phyloP scores from a whole-genome alignment of 1,140 invertebrate species.

The Drosophila albomicans region DNA sequence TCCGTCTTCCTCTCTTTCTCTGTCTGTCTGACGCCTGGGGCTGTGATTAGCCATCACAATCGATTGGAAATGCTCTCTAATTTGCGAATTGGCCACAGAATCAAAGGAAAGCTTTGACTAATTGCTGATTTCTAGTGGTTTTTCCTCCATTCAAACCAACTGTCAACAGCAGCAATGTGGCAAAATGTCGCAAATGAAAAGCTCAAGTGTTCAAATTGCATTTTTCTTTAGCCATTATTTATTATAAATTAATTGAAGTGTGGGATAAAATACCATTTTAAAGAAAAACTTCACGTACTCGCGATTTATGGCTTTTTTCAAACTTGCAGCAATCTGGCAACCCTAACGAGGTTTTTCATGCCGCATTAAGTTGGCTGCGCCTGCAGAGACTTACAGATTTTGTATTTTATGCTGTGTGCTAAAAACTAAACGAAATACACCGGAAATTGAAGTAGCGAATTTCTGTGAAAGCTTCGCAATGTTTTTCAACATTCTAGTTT shows the following conservation, averaged over 20 bases:
- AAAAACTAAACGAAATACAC: slow-evolving; percentile 16
- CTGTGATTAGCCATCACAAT: slow-evolving; percentile 16
- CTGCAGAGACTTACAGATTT: not conserved
- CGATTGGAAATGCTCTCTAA: slow-evolving; percentile 17
- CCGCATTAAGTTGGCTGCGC: slow-evolving; percentile 32
- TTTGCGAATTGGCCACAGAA: slow-evolving; percentile 15
- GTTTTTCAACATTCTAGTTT: slow-evolving; percentile 12
- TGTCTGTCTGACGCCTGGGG: not conserved
- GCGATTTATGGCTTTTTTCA: not conserved
- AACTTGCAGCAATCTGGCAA: slow-evolving; percentile 9
- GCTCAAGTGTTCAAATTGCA: not conserved
- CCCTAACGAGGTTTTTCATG: not conserved
- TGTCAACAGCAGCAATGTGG: not conserved
- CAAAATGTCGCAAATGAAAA: not conserved
- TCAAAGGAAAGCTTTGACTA: slow-evolving; percentile 15
- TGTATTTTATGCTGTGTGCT: not conserved
- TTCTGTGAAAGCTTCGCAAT: slow-evolving; percentile 29
- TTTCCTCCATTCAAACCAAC: not conserved
- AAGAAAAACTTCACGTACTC: not conserved
- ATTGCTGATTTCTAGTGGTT: not conserved
- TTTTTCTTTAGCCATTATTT: not conserved
- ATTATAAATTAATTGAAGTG: too few species aligned
- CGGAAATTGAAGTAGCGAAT: slow-evolving; percentile 48
- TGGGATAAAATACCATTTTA: too few species aligned
- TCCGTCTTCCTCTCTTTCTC: not conserved